A percentile compares a stretch with the other conserved stretches of the same genome.
Conservation (phyloP, 2,888 invertebrate genomes). For the Alloscopus bannaensis region DNA sequence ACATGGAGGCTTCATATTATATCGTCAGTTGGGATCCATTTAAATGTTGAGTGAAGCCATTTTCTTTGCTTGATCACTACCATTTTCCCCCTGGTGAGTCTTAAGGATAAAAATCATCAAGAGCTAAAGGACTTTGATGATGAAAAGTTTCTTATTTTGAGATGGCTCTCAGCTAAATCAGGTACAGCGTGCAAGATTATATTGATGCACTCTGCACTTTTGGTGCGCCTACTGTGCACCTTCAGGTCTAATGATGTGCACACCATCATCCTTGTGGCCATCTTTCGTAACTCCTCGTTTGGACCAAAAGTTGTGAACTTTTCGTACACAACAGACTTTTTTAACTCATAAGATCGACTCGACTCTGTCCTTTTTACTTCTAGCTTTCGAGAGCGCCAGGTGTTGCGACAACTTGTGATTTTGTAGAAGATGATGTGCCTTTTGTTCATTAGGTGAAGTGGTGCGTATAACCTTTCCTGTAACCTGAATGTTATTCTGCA, state of each 20-base stretch:
- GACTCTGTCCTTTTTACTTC: too few species aligned
- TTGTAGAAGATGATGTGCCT: neutral
- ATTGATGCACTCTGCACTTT: neutral
- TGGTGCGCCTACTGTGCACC: neutral
- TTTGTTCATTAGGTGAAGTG: neutral
- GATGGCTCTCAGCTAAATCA: slow-evolving; percentile 2
- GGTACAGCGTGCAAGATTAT: neutral
- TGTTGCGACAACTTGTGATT: slow-evolving; percentile 41
- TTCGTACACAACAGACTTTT: neutral
- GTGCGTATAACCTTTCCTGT: neutral
- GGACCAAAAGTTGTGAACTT: neutral
- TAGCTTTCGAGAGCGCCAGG: slow-evolving; percentile 25
- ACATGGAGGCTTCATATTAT: too few species aligned
- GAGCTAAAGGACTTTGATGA: too few species aligned
- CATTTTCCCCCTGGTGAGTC: neutral
- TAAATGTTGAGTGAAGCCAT: neutral
- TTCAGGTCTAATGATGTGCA: neutral
- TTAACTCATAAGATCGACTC: neutral
- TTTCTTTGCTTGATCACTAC: neutral
- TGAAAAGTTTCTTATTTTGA: neutral
- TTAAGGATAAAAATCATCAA: too few species aligned
- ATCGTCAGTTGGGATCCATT: too few species aligned
- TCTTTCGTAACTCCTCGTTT: neutral
- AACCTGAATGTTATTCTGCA: neutral
- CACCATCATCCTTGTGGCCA: neutral